phyloP scores from a whole-genome alignment of 2,888 invertebrate species.

The Heliconius hortense region DNA sequence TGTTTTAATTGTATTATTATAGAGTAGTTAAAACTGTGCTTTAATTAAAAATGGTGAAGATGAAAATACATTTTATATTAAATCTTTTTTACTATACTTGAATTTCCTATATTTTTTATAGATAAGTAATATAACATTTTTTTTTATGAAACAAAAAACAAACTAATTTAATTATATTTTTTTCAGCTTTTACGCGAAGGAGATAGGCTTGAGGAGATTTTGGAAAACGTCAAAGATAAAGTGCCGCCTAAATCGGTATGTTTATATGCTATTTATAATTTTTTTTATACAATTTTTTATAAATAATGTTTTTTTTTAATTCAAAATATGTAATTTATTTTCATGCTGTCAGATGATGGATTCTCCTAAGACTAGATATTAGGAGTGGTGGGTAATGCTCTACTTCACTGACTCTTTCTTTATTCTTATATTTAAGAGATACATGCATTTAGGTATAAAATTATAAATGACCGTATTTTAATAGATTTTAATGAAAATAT shows the following conservation, averaged over 20 bases:
- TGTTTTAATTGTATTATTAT: no score
- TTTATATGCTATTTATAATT: not conserved
- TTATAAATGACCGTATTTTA: not conserved
- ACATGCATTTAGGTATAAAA: not conserved
- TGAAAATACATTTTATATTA: no score
- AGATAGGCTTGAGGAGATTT: slow-evolving; percentile 53
- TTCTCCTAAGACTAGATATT: slow-evolving; percentile 57
- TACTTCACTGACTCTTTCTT: slow-evolving; percentile 39
- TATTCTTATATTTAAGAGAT: not conserved
- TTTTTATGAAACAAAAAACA: no score
- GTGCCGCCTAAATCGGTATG: slow-evolving; percentile 53
- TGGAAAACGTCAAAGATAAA: slow-evolving; percentile 49
- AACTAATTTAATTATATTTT: not conserved
- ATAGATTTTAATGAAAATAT: no score
- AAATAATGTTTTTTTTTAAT: slow-evolving; percentile 11
- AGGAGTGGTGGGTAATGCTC: slow-evolving; percentile 29
- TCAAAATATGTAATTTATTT: slow-evolving; percentile 39
- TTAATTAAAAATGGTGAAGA: no score
- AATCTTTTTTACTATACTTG: no score
- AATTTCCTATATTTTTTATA: no score
- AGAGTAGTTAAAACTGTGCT: no score
- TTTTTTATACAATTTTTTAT: not conserved
- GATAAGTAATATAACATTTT: no score
- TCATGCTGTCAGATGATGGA: slow-evolving; percentile 64
- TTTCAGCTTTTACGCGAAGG: slow-evolving; percentile 63